Conservation (phyloP, 2,113 vertebrate species). For the Urocynchramus pylzowi region DNA sequence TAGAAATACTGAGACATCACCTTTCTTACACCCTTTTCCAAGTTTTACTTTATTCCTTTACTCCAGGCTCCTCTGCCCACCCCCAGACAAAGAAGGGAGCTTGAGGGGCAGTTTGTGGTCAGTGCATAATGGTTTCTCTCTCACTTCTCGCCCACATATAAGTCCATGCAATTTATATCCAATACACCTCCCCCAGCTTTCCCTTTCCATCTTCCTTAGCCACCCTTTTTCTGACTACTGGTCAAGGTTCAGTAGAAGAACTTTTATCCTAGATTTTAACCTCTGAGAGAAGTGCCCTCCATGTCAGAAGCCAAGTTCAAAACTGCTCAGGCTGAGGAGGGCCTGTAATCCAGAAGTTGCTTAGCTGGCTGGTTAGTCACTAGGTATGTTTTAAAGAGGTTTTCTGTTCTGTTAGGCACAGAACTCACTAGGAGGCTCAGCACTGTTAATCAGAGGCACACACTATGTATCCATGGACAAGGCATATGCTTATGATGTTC, state of each 20-base stretch:
- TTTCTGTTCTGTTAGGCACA: not conserved
- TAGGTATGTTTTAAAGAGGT: not conserved
- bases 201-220: not conserved
- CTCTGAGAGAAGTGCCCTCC: not conserved
- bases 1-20: not conserved
- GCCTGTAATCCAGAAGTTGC: not conserved
- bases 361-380: not conserved
- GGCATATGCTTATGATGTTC: not conserved
- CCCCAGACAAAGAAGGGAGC: not conserved
- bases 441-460: not conserved
- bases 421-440: not conserved
- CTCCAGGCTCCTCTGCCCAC: not conserved
- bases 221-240: not conserved
- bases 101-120: not conserved
- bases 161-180: not conserved
- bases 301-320: not conserved
- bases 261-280: not conserved
- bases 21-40: not conserved
- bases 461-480: not conserved
- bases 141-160: rapidly evolving
- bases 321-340: not conserved
- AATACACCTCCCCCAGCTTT: no score
- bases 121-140: not conserved
- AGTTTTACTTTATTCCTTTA: not conserved
- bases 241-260: not conserved